Evolutionary conservation across 2,113 vertebrate genomes (phyloP), one percentile per base, ranked within the genome.

Genomic region (Neoarius graeffei): DNA sequence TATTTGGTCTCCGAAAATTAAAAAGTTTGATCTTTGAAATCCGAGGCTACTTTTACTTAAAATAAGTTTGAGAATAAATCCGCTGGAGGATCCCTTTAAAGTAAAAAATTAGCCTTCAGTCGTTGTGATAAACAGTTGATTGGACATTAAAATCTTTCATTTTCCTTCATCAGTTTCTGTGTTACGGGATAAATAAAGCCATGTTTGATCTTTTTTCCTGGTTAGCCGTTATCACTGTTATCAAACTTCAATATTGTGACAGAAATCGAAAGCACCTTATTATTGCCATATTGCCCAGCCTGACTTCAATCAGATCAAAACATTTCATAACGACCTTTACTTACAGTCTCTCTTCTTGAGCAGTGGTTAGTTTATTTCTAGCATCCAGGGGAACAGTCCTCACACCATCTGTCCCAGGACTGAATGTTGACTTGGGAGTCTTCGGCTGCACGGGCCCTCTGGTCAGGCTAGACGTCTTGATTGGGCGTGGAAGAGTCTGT

Each of bases 281-380:
- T 48, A 48, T 23, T n/a, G 6, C 23, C 23, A 77, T n/a, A 77
- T 54, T 54, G 10, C 50, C 74, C 74, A 25, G 42, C 1, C 23
- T 54, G 52, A 5, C 1, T 50, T 76, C 7, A 77, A 13, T 77
- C 50, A 54, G 1, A 5, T 30, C 1, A 54, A n/a, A 80, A 17
- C 23, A 11, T 4, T 27, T 27, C 8, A 56, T 25, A 66, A 50
- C 0, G 0, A n/a, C 20, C 4, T 17, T 14, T 48, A 94, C 95
- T 95, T 85, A 96, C 95, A 94, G 85, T 89, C 95, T 90, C 42
- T 95, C 94, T 83, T 94, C 91, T 90, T 96, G 95, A n/a, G 93
- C 94, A 20, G 92, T 89, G 1, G 89, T 94, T 15, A 80, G 7
- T n/a, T 92, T 94, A 88, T 82, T 87, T 56, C 0, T 59, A 9